Evolutionary conservation across 2,888 invertebrate species (phyloP), one percentile per base, ranked within the genome.

Genomic region (Aphidius colemani): DNA sequence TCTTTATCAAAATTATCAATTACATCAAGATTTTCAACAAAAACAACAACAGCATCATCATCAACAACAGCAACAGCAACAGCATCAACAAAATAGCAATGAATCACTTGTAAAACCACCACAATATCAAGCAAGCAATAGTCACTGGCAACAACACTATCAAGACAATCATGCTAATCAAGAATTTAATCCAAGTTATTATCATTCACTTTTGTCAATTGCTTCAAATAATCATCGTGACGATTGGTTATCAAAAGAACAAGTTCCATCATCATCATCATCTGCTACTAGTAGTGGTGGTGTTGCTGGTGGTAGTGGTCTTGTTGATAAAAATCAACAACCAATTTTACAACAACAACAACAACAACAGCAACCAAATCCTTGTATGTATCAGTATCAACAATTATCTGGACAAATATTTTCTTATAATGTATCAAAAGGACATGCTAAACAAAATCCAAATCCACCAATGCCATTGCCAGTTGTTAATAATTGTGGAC

Each of bases 341-440:
- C 61, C 18, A 65, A 66, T 64, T n/a, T 57, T 41, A 44, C 44
- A 53, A 9, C 60, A 6, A 67, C 68, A 30, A 6, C 75, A 74
- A 48, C 77, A 74, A 68, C 76, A 71, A 58, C 76, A 75, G 55
- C 75, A 74, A 0, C 71, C 73, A 5, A 77, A 76, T 66, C 70
- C 73, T 2, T 67, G 73, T 0, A 74, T 73, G 18, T 77, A 78
- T 55, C 76, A 77, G 10, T 74, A 75, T 67, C 75, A 75, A 13
- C 75, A 74, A 50, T 56, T 77, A 51, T 73, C 74, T 5, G 72
- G 76, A 13, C 75, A 74, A 61, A 73, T 78, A 68, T 73, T 76
- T 3, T 75, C 76, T n/a, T 78, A 74, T 43, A 69, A 76, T 7
- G 75, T 74, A 10, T 72, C 77, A 1, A 76, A 75, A 41, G 62